Base-by-base conservation (phyloP, 2,113 vertebrate genomes). In the Pseudopodoces humilis region DNA sequence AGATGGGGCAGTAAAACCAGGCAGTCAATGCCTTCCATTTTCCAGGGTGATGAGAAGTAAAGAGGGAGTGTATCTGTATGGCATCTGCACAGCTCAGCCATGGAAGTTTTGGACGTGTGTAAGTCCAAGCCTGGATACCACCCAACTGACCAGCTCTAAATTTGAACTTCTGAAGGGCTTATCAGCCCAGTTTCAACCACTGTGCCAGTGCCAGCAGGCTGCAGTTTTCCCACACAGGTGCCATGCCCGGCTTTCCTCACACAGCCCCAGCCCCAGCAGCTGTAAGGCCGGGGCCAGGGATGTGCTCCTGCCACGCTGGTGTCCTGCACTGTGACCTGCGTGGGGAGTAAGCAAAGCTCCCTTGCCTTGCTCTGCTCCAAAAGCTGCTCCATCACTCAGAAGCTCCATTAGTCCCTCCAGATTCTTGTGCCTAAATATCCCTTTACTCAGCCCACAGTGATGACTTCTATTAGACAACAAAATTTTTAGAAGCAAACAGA, bases 401-500 rank as follows among this genome's bases (percentile, higher is more conserved):
- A 75, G 8, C 46, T 58, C 31, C 5, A 0, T 31, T 27, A n/a
- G n/a, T 10, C 11, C 41, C 63, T 44, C 62, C 3, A 1, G 24
- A 27, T 6, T 4, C 55, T 33, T 9, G 12, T 20, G 24, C 15
- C 23, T 41, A 62, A 88, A 50, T 6, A 43, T 1, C 20, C 77
- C 39, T 84, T 96, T 86, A 83, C 86, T 92, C 27, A 63, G 33
- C 31, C 80, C 52, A 30, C 33, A 47, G 10, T 2, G 37, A 35
- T 1, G 1, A 76, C 17, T 91, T 27, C 69, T 43, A 30, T 77
- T 65, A 78, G 72, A 70, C 82, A 95, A 64, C 24, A 44, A 47
- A 90, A 77, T 19, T 91, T 95, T 74, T 86, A 78, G 90, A 95
- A 94, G 92, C 79, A 92, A 94, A 95, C 56, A 80, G 69, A 74